These are phyloP conservation scores for Camponotus vicinus DNA, from an alignment of 1,140 invertebrate species.

Conservation along the genomic window DNA sequence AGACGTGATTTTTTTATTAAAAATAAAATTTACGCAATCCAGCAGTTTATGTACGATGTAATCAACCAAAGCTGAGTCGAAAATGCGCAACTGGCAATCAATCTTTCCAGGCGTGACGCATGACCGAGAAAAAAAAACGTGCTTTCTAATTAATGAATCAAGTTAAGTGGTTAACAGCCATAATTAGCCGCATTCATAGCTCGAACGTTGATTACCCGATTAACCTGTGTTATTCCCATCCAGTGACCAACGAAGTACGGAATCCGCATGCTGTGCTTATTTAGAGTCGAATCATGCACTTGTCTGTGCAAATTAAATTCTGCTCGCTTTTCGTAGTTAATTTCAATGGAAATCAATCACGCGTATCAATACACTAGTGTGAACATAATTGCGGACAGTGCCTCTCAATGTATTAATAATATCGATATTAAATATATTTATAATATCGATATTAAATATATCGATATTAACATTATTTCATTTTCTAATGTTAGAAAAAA, in stretches of 20 bases:
- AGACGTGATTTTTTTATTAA: background rate
- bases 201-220: slow-evolving; percentile 65
- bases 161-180: slow-evolving; percentile 68
- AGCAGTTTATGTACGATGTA: slow-evolving; percentile 22
- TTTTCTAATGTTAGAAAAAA: background rate
- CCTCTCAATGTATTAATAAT: background rate
- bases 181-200: slow-evolving; percentile 67
- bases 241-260: slow-evolving; percentile 10
- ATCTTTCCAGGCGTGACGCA: slow-evolving; percentile 43
- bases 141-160: slow-evolving; percentile 73
- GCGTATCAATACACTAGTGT: background rate
- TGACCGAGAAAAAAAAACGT: slow-evolving; percentile 33
- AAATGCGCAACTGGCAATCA: slow-evolving; percentile 36
- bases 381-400: background rate
- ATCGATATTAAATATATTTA: background rate
- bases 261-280: slow-evolving; percentile 40
- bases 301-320: slow-evolving; percentile 31
- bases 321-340: background rate
- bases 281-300: slow-evolving; percentile 28
- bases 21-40: slow-evolving; percentile 23
- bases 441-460: background rate
- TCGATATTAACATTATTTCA: background rate
- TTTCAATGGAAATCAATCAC: slow-evolving; percentile 25
- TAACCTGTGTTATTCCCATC: slow-evolving; percentile 62
- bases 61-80: slow-evolving; percentile 10